phyloP scores from a whole-genome alignment of 2,797 vertebrate species.

The Lepus oiostolus region DNA sequence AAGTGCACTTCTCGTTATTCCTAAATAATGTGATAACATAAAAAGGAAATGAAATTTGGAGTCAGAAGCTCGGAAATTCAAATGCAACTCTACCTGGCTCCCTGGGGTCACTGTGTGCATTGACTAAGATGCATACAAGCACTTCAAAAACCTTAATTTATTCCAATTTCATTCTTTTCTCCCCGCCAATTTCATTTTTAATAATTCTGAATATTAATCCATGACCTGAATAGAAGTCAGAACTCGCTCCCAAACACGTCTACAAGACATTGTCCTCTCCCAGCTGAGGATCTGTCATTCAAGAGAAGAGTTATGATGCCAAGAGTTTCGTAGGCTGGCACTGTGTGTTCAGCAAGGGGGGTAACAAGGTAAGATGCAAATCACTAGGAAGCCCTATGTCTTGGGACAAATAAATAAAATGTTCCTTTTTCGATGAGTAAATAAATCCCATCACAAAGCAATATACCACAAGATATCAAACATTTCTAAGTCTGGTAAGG shows the following conservation, averaged over 20 bases:
- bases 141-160: background rate
- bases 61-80: background rate
- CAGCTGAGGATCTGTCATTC: background rate
- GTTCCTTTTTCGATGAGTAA: background rate
- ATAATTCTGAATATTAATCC: background rate
- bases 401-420: conserved; percentile 49
- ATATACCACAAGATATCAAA: background rate
- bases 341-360: background rate
- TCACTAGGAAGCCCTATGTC: background rate
- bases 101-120: fast-evolving
- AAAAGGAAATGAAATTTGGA: background rate
- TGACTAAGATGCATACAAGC: background rate
- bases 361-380: background rate
- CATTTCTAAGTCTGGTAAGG: background rate
- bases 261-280: background rate
- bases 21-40: background rate
- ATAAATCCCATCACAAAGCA: conserved; percentile 30
- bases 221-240: conserved; percentile 26
- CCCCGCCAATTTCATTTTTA: background rate
- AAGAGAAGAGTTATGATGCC: background rate
- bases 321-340: background rate
- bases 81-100: background rate
- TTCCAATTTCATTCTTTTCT: background rate
- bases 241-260: background rate
- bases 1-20: background rate